phyloP scores from a whole-genome alignment of 2,113 vertebrate genomes.

The Cyanoderma ruficeps region DNA sequence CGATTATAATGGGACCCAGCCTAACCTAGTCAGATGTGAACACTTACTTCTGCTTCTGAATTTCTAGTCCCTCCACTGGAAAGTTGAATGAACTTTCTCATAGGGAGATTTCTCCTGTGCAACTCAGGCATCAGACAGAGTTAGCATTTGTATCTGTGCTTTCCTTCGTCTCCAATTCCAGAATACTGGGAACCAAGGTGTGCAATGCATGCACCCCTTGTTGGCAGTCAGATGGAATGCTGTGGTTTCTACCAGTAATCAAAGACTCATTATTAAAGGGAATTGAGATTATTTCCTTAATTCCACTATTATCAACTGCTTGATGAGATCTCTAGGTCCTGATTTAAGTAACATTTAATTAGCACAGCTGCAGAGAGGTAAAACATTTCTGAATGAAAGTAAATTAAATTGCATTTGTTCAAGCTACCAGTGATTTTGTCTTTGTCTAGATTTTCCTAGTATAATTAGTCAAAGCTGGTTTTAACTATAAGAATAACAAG shows the following conservation, averaged over 20 bases:
- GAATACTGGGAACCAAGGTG: not conserved
- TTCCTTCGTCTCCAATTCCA: constrained; percentile 1
- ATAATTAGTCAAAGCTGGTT: not conserved
- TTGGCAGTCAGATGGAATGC: not conserved
- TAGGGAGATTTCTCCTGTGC: not conserved
- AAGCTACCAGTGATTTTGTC: not conserved
- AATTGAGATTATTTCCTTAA: constrained; percentile 13
- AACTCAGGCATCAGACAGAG: not conserved
- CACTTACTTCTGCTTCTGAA: not conserved
- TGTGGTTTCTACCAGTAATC: constrained; percentile 6
- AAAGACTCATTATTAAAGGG: constrained; percentile 36
- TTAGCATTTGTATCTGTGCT: not conserved
- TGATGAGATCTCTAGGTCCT: not conserved
- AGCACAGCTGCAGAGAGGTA: not conserved
- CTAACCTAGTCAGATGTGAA: not conserved
- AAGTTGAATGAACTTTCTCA: not conserved
- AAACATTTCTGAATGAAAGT: not conserved
- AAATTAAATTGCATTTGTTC: constrained; percentile 14
- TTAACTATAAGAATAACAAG: not conserved
- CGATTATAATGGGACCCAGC: not conserved
- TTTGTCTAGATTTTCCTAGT: not conserved
- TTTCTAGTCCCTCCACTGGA: not conserved
- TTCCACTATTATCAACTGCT: not conserved
- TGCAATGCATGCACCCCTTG: not conserved
- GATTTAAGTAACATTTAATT: constrained; percentile 44